Conservation (phyloP, 2,888 invertebrate species). For the Argyra leucocephala region DNA sequence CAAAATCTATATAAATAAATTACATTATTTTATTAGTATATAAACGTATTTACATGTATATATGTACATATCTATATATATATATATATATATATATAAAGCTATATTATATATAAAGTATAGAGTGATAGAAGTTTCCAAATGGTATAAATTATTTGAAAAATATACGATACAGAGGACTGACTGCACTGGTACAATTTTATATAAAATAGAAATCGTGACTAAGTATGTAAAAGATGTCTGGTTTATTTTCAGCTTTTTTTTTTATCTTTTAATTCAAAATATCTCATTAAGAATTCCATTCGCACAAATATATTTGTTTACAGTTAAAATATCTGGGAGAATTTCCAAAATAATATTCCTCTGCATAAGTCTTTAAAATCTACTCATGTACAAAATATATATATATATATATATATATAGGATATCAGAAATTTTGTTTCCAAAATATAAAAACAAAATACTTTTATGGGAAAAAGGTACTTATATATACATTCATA, state of each 20-base stretch:
- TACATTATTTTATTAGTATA: neutral
- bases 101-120: no score
- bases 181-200: neutral
- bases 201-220: slow-evolving; percentile 3
- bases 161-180: neutral
- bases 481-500: no score
- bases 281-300: slow-evolving; percentile 1
- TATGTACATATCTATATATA: neutral
- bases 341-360: no score
- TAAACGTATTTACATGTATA: no score
- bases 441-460: no score
- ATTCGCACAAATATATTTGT: neutral
- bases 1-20: neutral
- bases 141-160: neutral
- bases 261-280: neutral
- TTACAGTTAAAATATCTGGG: neutral
- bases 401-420: no score
- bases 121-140: neutral
- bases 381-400: no score
- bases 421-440: no score
- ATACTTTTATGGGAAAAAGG: no score
- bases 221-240: neutral
- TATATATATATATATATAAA: neutral
- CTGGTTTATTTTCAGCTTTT: neutral
- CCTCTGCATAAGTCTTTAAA: no score